Percentiles rank a stretch among this genome's conserved stretches.
These are phyloP conservation scores for Drosophila funebris DNA, from an alignment of 1,140 invertebrate genomes.

Conservation along the genomic window DNA sequence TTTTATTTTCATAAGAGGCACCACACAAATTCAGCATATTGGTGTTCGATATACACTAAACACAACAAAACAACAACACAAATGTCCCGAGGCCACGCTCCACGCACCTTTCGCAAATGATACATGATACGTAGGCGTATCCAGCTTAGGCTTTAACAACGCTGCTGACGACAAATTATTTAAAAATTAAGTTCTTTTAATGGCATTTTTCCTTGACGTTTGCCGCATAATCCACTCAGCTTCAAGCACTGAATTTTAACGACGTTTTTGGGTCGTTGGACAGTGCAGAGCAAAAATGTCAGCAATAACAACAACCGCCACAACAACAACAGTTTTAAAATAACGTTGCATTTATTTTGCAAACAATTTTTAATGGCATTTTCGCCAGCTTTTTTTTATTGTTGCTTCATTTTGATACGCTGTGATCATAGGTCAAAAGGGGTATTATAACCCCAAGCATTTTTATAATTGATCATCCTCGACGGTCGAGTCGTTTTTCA, in stretches of 20 bases:
- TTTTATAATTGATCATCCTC: not conserved
- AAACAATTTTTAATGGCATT: constrained; percentile 40
- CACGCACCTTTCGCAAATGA: not conserved
- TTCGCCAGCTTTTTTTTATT: constrained; percentile 15
- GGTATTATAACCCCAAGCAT: not conserved
- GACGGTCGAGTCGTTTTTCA: no score
- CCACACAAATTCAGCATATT: constrained; percentile 9
- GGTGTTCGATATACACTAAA: constrained; percentile 13
- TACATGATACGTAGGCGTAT: not conserved
- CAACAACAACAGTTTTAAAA: constrained; percentile 9
- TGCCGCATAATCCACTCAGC: constrained; percentile 17
- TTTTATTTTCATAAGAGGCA: constrained; percentile 46
- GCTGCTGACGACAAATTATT: not conserved
- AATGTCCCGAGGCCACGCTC: not conserved
- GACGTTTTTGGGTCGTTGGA: not conserved
- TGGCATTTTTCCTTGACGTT: not conserved
- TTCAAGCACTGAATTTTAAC: constrained; percentile 18
- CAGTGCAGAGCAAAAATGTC: constrained; percentile 13
- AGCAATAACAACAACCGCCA: not conserved
- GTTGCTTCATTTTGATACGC: constrained; percentile 4
- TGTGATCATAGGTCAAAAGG: not conserved
- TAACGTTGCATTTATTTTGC: constrained; percentile 33
- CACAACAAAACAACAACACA: not conserved
- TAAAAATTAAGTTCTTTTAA: constrained; percentile 18
- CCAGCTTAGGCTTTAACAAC: not conserved